Conservation (phyloP, 1,140 invertebrate genomes). For the Drosophila equinoxialis region DNA sequence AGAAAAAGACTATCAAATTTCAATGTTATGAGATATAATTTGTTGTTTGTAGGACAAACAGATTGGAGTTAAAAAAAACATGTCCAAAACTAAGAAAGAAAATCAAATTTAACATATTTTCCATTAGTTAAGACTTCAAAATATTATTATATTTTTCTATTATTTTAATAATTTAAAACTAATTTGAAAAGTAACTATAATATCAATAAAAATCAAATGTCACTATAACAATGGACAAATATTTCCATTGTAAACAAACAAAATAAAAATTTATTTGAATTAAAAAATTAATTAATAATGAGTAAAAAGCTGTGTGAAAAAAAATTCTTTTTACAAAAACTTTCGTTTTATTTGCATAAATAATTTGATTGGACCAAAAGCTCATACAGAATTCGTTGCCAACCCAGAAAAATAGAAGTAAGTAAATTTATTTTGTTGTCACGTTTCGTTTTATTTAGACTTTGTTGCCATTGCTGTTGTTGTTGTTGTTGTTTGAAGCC, state of each 20-base stretch:
- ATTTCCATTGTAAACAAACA: background rate
- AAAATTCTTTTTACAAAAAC: background rate
- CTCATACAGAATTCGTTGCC: conserved; percentile 46
- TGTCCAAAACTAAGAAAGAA: too few species aligned
- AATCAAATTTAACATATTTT: too few species aligned
- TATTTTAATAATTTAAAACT: background rate
- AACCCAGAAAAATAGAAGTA: conserved; percentile 23
- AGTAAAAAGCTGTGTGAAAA: background rate
- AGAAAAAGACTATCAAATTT: too few species aligned
- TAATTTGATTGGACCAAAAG: conserved; percentile 15
- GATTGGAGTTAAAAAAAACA: too few species aligned
- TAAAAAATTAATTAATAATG: conserved; percentile 9
- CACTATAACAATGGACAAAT: too few species aligned
- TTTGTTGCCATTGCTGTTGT: conserved; percentile 18
- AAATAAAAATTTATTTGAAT: background rate
- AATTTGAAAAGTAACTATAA: background rate
- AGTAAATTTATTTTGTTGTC: conserved; percentile 53
- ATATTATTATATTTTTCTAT: too few species aligned
- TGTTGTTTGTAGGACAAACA: too few species aligned
- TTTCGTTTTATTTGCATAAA: conserved; percentile 14
- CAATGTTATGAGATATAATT: too few species aligned
- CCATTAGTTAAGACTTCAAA: too few species aligned
- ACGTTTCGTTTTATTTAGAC: conserved; percentile 63
- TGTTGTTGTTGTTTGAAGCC: conserved; percentile 47
- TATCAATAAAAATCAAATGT: background rate